phyloP scores from a whole-genome alignment of 2,888 invertebrate species.

The Psylliodes chrysocephalus region DNA sequence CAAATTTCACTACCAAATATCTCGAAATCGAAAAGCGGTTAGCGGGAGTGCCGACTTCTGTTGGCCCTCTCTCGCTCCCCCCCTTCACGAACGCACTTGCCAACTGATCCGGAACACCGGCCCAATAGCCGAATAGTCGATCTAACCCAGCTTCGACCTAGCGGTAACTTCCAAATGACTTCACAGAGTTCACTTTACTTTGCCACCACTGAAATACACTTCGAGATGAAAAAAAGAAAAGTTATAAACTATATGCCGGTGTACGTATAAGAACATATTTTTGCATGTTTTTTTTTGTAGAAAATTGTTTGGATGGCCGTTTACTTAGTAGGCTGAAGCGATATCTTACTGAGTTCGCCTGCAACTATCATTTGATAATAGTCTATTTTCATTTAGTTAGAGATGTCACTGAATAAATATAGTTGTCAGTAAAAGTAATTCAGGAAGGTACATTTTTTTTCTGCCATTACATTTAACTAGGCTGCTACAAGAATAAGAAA shows the following conservation, averaged over 20 bases:
- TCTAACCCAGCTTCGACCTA: slow-evolving; percentile 7
- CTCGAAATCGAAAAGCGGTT: neutral
- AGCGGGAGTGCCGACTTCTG: slow-evolving; percentile 2
- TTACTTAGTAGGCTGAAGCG: too few species aligned
- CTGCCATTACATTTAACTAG: too few species aligned
- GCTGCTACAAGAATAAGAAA: too few species aligned
- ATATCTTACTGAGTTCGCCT: too few species aligned
- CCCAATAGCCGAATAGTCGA: slow-evolving; percentile 27
- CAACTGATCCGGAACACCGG: slow-evolving; percentile 22
- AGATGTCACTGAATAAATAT: too few species aligned
- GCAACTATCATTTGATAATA: too few species aligned
- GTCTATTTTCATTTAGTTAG: too few species aligned
- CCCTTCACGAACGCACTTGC: neutral
- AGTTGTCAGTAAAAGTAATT: too few species aligned
- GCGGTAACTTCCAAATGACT: slow-evolving; percentile 24
- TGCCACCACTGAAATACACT: slow-evolving; percentile 20
- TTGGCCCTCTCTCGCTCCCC: neutral
- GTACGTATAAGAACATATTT: too few species aligned
- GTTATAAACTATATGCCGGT: neutral
- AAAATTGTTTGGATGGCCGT: too few species aligned
- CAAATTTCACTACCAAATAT: neutral
- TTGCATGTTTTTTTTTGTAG: too few species aligned
- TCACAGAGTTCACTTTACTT: slow-evolving; percentile 27
- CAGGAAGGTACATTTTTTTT: too few species aligned
- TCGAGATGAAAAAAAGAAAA: slow-evolving; percentile 4